Conservation (phyloP, 2,113 vertebrate genomes). For the Strigops habroptila region DNA sequence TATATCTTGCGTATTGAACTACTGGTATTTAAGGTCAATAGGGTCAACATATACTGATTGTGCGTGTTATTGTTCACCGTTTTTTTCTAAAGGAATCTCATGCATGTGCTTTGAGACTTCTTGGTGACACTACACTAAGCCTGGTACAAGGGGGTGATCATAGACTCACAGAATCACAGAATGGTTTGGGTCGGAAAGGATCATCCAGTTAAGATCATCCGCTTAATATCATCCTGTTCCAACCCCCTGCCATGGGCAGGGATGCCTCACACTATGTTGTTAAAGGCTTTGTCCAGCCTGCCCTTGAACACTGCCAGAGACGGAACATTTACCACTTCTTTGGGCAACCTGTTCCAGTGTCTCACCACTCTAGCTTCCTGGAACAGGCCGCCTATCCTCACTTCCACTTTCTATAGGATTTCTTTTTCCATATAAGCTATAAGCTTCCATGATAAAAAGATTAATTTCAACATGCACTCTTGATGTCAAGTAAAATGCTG, state of each 20-base stretch:
- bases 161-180: not conserved
- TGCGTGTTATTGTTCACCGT: not conserved
- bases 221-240: too few relatives aligned
- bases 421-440: not conserved
- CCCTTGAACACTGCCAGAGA: not conserved
- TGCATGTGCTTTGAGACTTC: not conserved
- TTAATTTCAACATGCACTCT: not conserved
- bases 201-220: not conserved
- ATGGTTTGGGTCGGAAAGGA: not conserved
- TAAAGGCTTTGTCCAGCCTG: too few relatives aligned
- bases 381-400: not conserved
- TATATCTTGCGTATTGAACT: not conserved
- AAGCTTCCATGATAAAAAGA: not conserved
- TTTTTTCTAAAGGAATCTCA: not conserved
- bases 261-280: too few relatives aligned
- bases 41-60: accelerated
- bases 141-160: accelerated
- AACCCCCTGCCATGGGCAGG: too few relatives aligned
- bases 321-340: not conserved
- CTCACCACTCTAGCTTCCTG: not conserved
- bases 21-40: not conserved
- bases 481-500: not conserved
- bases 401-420: not conserved
- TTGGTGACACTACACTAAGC: not conserved
- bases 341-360: not conserved